Conservation (phyloP, 2,888 invertebrate genomes). For the Callyntrura guangdongensis region DNA sequence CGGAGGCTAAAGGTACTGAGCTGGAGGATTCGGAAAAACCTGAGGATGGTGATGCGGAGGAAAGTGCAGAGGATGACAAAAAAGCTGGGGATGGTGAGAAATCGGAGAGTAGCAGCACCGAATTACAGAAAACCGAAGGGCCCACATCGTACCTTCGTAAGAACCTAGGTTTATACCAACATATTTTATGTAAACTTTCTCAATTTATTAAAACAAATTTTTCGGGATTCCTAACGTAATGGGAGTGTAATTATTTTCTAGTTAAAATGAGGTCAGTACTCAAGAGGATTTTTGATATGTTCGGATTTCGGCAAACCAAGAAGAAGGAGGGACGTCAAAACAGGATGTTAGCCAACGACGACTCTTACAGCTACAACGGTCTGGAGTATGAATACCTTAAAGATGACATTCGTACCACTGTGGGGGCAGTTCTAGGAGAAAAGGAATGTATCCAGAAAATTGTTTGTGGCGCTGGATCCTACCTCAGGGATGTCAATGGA, state of each 20-base stretch:
- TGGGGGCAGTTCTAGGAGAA: slow-evolving; percentile 83
- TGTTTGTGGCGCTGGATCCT: slow-evolving; percentile 83
- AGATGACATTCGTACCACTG: slow-evolving; percentile 82
- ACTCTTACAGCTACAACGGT: slow-evolving; percentile 71
- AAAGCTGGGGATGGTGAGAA: slow-evolving; percentile 40
- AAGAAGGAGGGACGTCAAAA: slow-evolving; percentile 77
- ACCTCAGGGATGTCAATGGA: slow-evolving; percentile 82
- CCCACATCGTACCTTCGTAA: slow-evolving; percentile 73
- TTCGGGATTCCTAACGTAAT: neutral
- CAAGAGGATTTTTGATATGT: slow-evolving; percentile 78
- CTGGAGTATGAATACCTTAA: slow-evolving; percentile 74
- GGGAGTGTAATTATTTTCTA: neutral
- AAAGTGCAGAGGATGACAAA: slow-evolving; percentile 35
- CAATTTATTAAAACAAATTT: neutral
- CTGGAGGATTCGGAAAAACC: slow-evolving; percentile 30
- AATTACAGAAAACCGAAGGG: slow-evolving; percentile 41
- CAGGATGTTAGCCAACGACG: slow-evolving; percentile 70
- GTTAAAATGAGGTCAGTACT: slow-evolving; percentile 72
- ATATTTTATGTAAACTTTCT: neutral
- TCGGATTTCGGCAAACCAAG: slow-evolving; percentile 80
- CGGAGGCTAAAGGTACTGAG: slow-evolving; percentile 60
- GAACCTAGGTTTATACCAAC: slow-evolving; percentile 60
- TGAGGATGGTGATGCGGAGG: slow-evolving; percentile 56
- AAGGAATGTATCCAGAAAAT: slow-evolving; percentile 82
- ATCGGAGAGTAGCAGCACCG: slow-evolving; percentile 22